A percentile compares a stretch with the other conserved stretches of the same genome.
phyloP scores from a whole-genome alignment of 2,113 vertebrate genomes.

The Larimichthys polyactis region DNA sequence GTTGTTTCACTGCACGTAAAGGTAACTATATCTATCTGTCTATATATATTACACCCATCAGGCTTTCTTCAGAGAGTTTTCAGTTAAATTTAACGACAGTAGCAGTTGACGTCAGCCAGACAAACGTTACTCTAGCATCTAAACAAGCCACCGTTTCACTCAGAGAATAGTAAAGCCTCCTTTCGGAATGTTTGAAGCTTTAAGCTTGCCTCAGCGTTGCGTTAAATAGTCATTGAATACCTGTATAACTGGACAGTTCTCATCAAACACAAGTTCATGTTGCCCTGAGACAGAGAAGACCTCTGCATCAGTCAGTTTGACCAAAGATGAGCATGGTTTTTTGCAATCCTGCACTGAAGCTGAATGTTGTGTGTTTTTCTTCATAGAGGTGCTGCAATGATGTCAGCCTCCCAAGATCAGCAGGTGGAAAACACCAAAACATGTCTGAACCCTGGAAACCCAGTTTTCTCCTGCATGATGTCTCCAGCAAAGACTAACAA shows the following conservation, averaged over 20 bases:
- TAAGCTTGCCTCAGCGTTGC: background rate
- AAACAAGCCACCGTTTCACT: background rate
- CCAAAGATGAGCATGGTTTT: background rate
- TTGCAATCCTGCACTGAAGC: background rate
- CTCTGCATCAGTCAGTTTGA: background rate
- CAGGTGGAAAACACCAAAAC: constrained; percentile 11
- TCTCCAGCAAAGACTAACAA: constrained; percentile 58
- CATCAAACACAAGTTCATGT: background rate
- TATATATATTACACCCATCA: no score
- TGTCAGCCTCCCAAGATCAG: constrained; percentile 52
- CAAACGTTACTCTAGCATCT: background rate
- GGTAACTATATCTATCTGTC: constrained; percentile 22
- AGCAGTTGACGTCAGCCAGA: background rate
- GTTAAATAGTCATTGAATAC: background rate
- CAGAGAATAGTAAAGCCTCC: background rate
- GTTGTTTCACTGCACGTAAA: background rate
- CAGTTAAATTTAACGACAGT: background rate
- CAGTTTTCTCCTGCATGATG: constrained; percentile 86
- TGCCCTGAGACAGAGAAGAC: background rate
- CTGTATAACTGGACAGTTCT: background rate
- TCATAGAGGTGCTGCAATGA: constrained; percentile 36
- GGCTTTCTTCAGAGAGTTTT: background rate
- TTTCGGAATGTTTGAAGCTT: background rate
- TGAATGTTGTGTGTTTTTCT: background rate
- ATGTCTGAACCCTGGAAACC: constrained; percentile 86